Evolutionary conservation across 2,797 vertebrate species (phyloP), one percentile per base, ranked within the genome.

Genomic region (Gallinago nigripennis): DNA sequence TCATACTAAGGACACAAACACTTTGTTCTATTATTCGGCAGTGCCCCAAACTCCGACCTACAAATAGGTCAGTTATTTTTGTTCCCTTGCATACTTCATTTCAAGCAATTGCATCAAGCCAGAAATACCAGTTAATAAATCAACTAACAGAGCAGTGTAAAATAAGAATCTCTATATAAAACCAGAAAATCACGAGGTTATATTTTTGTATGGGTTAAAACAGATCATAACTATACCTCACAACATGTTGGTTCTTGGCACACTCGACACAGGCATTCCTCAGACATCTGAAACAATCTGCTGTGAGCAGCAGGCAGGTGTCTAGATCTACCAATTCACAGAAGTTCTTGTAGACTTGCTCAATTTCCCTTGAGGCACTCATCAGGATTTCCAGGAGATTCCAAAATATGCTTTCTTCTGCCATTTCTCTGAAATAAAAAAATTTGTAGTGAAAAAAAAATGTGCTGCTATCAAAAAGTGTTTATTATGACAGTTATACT

Each of bases 231-330:
- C 63, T 77, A 23, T 96, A 99, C 99, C 99, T 98, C 96, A 99
- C 97, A 69, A 98, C 39, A 21, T 96, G 93, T 76, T 99, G 99
- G 97, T 99, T 99, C 77, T 94, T 98, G 58, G 96, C 60, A 95
- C 98, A 99, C 90, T 99, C 98, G 5, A 99, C 98, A 27, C 99
- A 99, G 8, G 99, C 98, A 50, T 99, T 99, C 89, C 99, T 98
- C 79, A 98, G 98, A 31, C 98, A 99, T 71, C 99, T 97, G 98
- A 99, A 99, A 96, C 99, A 99, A 77, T 99, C 99, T 0, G 99
- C 98, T 2, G 95, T 80, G 11, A 99, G 54, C 97, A 98, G 98
- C 69, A 99, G 97, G 81, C 95, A 97, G 83, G 98, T 76, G 18
- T 97, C 85, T 12, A 95, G 51, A 7, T 97, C 91, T 31, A 88